A percentile compares a stretch with the other conserved stretches of the same genome.
Conservation (phyloP, 1,140 invertebrate genomes). For the Ceratina japonica region DNA sequence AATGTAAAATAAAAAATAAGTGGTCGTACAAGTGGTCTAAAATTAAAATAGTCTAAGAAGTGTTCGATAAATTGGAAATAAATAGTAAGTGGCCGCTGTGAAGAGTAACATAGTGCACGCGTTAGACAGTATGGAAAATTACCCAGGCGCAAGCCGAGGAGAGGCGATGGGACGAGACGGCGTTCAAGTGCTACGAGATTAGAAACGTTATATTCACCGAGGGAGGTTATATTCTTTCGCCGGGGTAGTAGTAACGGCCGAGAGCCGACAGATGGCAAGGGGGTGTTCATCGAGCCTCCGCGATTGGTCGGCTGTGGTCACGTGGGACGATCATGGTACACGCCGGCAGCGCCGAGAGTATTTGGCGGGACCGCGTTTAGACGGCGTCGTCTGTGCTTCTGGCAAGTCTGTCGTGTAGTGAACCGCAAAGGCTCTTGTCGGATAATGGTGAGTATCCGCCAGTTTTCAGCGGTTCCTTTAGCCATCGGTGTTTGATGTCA, state of each 20-base stretch:
- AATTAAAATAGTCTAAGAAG: not conserved
- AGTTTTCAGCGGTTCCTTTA: conserved; percentile 73
- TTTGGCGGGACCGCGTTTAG: conserved; percentile 75
- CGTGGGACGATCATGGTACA: conserved; percentile 66
- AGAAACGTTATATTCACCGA: not conserved
- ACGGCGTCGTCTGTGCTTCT: conserved; percentile 72
- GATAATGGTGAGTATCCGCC: conserved; percentile 80
- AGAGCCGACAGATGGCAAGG: conserved; percentile 39
- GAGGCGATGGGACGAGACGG: not conserved
- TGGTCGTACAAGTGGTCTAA: not conserved
- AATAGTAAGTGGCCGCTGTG: conserved; percentile 4
- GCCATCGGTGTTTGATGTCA: conserved; percentile 65
- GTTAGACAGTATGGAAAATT: conserved; percentile 32
- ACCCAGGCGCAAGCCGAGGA: conserved; percentile 1
- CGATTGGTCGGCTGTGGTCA: conserved; percentile 67
- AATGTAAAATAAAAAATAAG: not conserved
- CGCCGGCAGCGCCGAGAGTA: conserved; percentile 71
- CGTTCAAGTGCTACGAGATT: conserved; percentile 21
- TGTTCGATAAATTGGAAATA: conserved; percentile 16
- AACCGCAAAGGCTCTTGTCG: conserved; percentile 67
- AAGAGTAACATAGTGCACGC: conserved; percentile 19
- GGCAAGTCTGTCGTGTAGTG: conserved; percentile 66
- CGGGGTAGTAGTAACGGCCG: not conserved
- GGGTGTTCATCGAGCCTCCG: not conserved
- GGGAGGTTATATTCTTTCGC: no score